These are phyloP conservation scores for Toxotes jaculatrix DNA, from an alignment of 2,113 vertebrate genomes.

Conservation along the genomic window DNA sequence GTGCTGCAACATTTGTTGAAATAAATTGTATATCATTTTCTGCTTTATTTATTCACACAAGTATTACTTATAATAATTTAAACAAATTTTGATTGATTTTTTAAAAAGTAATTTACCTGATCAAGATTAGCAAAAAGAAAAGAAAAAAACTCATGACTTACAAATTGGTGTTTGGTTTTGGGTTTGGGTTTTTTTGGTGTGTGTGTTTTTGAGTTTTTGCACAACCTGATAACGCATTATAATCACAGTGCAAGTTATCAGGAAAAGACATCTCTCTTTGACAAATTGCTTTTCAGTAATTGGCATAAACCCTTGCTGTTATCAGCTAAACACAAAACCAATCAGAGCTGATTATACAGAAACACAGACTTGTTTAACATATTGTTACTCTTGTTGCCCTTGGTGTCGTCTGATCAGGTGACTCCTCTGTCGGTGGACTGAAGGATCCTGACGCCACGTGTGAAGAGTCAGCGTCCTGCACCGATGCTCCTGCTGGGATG, in stretches of 20 bases:
- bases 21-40: background rate
- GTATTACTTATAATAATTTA: background rate
- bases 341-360: background rate
- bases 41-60: background rate
- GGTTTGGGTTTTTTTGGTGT: too few relatives aligned
- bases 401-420: constrained; percentile 76
- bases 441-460: constrained; percentile 86
- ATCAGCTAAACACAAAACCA: background rate
- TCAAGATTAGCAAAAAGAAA: background rate
- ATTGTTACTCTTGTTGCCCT: constrained; percentile 24
- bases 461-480: constrained; percentile 86
- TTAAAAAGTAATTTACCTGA: too few relatives aligned
- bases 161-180: background rate
- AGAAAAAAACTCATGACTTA: background rate
- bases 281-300: background rate
- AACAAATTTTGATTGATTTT: too few relatives aligned
- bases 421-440: constrained; percentile 83
- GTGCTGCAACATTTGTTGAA: background rate
- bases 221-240: background rate
- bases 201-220: background rate
- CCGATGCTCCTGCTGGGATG: constrained; percentile 88
- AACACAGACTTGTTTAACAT: background rate
- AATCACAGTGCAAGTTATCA: background rate
- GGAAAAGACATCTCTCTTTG: background rate
- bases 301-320: background rate